These are phyloP conservation scores for Passer domesticus DNA, from an alignment of 2,113 vertebrate genomes.

Conservation along the genomic window DNA sequence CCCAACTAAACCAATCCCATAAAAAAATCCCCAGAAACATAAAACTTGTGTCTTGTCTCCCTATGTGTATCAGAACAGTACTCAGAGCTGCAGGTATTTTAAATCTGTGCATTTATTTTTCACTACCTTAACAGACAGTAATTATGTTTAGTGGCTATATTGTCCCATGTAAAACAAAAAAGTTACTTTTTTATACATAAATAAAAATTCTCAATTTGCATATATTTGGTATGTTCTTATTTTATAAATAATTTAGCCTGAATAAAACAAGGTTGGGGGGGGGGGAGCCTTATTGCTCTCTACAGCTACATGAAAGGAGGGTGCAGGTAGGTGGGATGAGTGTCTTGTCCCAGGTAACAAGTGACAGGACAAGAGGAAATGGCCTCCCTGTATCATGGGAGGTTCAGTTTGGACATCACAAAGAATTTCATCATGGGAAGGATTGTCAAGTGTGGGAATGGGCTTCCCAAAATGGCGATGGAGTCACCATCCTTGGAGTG, in stretches of 20 bases:
- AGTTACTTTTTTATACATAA: background rate
- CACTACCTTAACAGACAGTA: background rate
- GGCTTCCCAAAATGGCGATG: background rate
- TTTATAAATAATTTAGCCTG: background rate
- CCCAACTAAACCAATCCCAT: background rate
- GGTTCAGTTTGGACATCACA: background rate
- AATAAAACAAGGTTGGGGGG: background rate
- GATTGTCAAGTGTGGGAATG: background rate
- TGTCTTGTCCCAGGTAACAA: background rate
- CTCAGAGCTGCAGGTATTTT: background rate
- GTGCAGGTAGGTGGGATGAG: background rate
- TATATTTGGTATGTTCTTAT: background rate
- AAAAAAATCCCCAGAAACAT: background rate
- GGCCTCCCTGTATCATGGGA: background rate
- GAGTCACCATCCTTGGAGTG: background rate
- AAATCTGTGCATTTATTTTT: background rate
- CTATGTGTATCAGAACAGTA: background rate
- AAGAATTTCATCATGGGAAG: rapidly evolving
- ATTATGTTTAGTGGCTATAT: background rate
- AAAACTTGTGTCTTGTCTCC: background rate
- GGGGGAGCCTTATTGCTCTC: background rate
- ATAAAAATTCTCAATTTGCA: background rate
- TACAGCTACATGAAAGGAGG: background rate
- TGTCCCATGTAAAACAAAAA: background rate
- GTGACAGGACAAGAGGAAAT: background rate